Evolutionary conservation across 1,140 invertebrate genomes (phyloP).

Genomic region (Acromyrmex charruanus): DNA sequence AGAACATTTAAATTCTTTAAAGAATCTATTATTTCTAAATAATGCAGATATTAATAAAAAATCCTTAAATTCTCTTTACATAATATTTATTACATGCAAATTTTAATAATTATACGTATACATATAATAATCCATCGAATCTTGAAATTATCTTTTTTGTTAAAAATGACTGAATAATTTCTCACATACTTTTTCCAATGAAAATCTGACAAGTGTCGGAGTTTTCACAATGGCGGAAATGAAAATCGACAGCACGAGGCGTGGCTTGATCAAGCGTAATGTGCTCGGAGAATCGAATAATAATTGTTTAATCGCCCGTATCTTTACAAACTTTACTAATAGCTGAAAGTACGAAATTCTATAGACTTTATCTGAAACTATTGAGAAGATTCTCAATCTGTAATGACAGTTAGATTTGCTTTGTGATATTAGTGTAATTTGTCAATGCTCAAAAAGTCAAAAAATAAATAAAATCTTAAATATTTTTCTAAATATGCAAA

Average conservation of each 20-base stretch:
- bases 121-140: background rate
- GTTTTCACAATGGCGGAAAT: constrained; percentile 36
- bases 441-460: background rate
- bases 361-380: constrained; percentile 18
- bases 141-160: background rate
- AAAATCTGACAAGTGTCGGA: constrained; percentile 35
- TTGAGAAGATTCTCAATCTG: background rate
- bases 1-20: background rate
- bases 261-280: constrained; percentile 61
- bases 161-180: background rate
- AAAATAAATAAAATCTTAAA: constrained; percentile 22
- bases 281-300: constrained; percentile 73
- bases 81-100: background rate
- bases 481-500: background rate
- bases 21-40: background rate
- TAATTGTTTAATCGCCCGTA: constrained; percentile 80
- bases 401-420: constrained; percentile 12
- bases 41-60: background rate
- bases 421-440: background rate
- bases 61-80: background rate
- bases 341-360: constrained; percentile 73
- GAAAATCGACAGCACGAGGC: constrained; percentile 46
- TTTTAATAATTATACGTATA: background rate
- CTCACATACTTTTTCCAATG: constrained; percentile 19
- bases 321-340: constrained; percentile 76